Conservation (phyloP, 2,797 vertebrate genomes). For the Arremon brunneinucha region DNA sequence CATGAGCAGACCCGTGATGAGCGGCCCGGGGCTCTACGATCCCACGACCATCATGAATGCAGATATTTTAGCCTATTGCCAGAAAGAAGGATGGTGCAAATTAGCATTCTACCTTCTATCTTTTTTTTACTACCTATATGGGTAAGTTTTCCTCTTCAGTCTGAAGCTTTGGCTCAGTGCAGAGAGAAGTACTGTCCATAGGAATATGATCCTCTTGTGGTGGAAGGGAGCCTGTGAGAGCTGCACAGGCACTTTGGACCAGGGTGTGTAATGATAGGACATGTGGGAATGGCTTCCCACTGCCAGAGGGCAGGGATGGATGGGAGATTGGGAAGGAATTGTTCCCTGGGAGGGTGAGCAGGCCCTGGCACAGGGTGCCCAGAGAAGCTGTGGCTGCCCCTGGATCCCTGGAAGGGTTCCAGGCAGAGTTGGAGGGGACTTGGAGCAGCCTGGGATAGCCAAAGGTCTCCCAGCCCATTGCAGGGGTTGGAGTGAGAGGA, state of each 20-base stretch:
- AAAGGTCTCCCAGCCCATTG: neutral
- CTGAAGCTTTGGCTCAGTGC: neutral
- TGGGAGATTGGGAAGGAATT: neutral
- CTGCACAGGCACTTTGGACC: neutral
- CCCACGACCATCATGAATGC: slow-evolving; percentile 99
- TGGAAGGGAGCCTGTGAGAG: neutral
- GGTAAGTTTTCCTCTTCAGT: slow-evolving; percentile 76
- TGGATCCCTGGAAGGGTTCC: neutral
- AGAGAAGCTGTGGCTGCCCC: neutral
- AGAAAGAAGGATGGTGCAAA: slow-evolving; percentile 99
- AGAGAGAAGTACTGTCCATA: neutral
- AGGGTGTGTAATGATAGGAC: neutral
- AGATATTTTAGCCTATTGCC: slow-evolving; percentile 97
- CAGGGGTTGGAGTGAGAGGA: neutral
- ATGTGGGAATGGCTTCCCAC: neutral
- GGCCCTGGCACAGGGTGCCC: neutral
- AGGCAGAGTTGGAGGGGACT: neutral
- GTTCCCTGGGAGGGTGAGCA: rapidly evolving
- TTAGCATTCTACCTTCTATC: slow-evolving; percentile 98
- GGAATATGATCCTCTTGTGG: neutral
- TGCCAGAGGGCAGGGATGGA: neutral
- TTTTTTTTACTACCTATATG: slow-evolving; percentile 99
- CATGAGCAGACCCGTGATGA: slow-evolving; percentile 96
- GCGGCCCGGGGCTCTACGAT: slow-evolving; percentile 94
- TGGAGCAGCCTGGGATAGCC: neutral